A percentile compares a stretch with the other conserved stretches of the same genome.
Conservation (phyloP, 1,140 invertebrate species). For the Asobara japonica region DNA sequence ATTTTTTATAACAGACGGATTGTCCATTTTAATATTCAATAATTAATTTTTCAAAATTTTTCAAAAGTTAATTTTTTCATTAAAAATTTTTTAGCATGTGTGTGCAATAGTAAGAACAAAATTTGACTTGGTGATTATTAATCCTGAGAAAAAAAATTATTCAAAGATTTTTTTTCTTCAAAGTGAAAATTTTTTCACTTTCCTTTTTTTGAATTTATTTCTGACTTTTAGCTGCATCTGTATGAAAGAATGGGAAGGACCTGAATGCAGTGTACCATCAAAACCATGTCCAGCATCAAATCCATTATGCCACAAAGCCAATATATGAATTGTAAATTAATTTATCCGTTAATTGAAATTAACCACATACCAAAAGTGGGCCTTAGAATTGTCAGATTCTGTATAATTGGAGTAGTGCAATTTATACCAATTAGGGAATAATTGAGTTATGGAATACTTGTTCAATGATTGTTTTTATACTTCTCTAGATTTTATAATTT, state of each 20-base stretch:
- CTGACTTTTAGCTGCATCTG: conserved; percentile 57
- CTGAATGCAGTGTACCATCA: conserved; percentile 55
- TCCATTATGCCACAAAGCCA: conserved; percentile 33
- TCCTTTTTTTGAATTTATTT: conserved; percentile 18
- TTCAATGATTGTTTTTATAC: conserved; percentile 16
- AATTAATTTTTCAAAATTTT: no score
- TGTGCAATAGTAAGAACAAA: no score
- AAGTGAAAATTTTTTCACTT: conserved; percentile 1
- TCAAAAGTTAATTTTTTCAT: no score
- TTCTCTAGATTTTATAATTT: conserved; percentile 15
- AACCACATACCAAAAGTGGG: neutral
- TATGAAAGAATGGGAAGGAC: conserved; percentile 63
- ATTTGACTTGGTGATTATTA: no score
- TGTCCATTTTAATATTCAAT: no score
- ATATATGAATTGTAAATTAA: conserved; percentile 33
- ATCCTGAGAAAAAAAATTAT: neutral
- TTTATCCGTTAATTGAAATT: conserved; percentile 27
- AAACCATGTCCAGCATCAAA: conserved; percentile 39
- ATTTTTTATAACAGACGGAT: no score
- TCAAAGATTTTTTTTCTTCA: neutral
- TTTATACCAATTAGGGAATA: neutral
- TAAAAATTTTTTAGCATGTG: no score
- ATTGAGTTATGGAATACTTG: neutral
- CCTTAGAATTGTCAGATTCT: neutral
- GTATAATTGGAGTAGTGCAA: neutral